Evolutionary conservation across 2,888 invertebrate genomes (phyloP).

Genomic region (Perithous albicinctus): DNA sequence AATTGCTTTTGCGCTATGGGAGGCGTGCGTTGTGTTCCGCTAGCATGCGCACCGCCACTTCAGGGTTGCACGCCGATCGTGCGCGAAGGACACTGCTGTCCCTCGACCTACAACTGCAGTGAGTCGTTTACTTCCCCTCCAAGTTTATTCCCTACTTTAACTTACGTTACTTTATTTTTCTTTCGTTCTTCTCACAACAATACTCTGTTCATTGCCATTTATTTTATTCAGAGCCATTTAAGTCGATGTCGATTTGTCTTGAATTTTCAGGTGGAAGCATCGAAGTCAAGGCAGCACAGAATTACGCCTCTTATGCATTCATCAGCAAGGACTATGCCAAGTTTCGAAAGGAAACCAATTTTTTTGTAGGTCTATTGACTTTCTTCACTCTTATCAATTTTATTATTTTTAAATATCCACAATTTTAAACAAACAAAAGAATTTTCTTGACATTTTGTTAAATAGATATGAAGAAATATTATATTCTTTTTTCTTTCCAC

Average conservation of each 20-base stretch:
- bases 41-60: conserved; percentile 91
- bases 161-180: not conserved
- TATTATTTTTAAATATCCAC: no score
- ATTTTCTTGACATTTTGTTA: no score
- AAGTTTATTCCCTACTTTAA: conserved; percentile 20
- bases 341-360: conserved; percentile 85
- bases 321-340: conserved; percentile 86
- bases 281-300: conserved; percentile 85
- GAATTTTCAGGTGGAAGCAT: conserved; percentile 85
- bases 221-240: not conserved
- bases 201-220: not conserved
- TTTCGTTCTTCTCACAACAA: not conserved
- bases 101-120: conserved; percentile 93
- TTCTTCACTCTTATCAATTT: not conserved
- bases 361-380: conserved; percentile 76
- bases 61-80: conserved; percentile 92
- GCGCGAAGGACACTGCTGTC: conserved; percentile 92
- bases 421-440: no score
- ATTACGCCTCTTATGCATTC: conserved; percentile 85
- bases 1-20: conserved; percentile 93
- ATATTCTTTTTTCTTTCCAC: no score
- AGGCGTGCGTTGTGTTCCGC: conserved; percentile 90
- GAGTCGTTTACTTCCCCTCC: conserved; percentile 82
- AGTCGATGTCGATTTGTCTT: not conserved
- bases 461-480: no score